These are phyloP conservation scores for Botia almorhae DNA, from an alignment of 2,797 vertebrate genomes.

Conservation along the genomic window DNA sequence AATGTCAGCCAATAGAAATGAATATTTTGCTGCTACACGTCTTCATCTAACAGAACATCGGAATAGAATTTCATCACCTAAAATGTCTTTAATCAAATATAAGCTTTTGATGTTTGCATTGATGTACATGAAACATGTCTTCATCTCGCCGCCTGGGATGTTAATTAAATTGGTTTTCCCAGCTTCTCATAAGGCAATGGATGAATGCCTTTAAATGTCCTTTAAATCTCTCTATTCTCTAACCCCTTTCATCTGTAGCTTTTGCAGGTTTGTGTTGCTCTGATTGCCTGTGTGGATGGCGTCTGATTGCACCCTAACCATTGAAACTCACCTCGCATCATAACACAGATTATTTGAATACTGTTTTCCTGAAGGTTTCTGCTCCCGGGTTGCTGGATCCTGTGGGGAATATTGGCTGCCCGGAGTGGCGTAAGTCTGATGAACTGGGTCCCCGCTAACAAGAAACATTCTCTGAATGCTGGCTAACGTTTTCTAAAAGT, in stretches of 20 bases:
- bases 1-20: background rate
- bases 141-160: slow-evolving; percentile 50
- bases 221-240: slow-evolving; percentile 80
- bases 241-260: slow-evolving; percentile 79
- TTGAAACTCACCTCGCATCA: slow-evolving; percentile 80
- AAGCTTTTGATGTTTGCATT: slow-evolving; percentile 48
- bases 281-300: slow-evolving; percentile 77
- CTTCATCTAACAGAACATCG: background rate
- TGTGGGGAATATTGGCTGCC: slow-evolving; percentile 51
- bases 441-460: slow-evolving; percentile 19
- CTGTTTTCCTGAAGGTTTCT: slow-evolving; percentile 57
- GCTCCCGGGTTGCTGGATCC: slow-evolving; percentile 55
- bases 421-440: slow-evolving; percentile 59
- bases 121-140: slow-evolving; percentile 22
- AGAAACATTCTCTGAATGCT: too few species aligned
- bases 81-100: slow-evolving; percentile 30
- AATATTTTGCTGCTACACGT: too few species aligned
- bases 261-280: slow-evolving; percentile 75
- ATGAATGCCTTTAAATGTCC: slow-evolving; percentile 82
- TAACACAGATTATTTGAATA: slow-evolving; percentile 81
- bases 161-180: slow-evolving; percentile 75
- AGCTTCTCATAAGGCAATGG: slow-evolving; percentile 77
- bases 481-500: too few species aligned
- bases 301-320: slow-evolving; percentile 78
- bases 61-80: background rate